Evolutionary conservation across 2,888 invertebrate species (phyloP), one percentile per base, ranked within the genome.

Genomic region (Busseola fusca): DNA sequence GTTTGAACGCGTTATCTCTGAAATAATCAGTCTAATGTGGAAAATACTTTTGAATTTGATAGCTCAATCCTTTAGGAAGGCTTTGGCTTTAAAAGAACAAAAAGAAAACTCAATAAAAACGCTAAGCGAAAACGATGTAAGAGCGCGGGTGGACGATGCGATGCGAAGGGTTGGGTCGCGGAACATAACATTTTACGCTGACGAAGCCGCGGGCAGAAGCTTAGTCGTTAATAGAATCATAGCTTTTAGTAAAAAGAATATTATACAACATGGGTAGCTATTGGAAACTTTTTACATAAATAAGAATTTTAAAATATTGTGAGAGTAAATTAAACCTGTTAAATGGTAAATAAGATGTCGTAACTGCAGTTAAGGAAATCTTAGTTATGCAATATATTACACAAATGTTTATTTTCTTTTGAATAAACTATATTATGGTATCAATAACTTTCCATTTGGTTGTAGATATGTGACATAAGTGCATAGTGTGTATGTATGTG

Each of bases 301-400:
- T n/a, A 60, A 4, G 40, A 65, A 65, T 18, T 42, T 42, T 1
- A 42, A 66, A 34, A 63, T 63, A 25, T 25, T 14, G 3, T 34
- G 30, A 18, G 7, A 63, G 30, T 66, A 63, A 25, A 18, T n/a
- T 34, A 14, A 25, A 50, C 27, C 14, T n/a, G n/a, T 40, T 65
- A 30, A 40, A 52, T n/a, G 40, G 9, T 40, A 40, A 67, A 68
- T 30, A 25, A 52, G 14, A 52, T 52, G 30, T 66, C 67, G 25
- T 16, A 52, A 52, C n/a, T 67, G 67, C 50, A 18, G 14, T 3
- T 52, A n/a, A 67, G 40, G 40, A 52, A 40, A 30, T 42, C 0
- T 16, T 30, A 25, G 25, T 45, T 67, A 34, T 67, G 52, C 27
- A 67, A 67, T 66, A 34, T 25, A 18, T 65, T 60, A 60, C 30